Evolutionary conservation across 2,888 invertebrate genomes (phyloP), one percentile per base, ranked within the genome.

Genomic region (Calliopum simillimum): DNA sequence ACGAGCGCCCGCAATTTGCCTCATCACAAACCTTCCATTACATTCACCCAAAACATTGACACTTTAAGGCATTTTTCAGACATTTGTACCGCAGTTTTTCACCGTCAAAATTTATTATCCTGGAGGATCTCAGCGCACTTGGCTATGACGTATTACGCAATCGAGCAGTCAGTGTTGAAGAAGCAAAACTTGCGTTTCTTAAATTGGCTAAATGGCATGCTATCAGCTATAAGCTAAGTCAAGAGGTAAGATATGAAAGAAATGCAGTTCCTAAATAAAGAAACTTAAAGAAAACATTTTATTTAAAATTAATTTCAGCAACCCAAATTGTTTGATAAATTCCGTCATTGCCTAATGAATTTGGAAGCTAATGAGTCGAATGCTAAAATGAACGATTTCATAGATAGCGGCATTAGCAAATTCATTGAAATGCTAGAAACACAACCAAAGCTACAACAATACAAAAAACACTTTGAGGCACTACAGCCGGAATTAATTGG

Each of bases 171-270:
- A 75, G 61, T 1, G 62, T 76, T 47, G 65, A 75, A 41, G 76
- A 79, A 70, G 51, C 76, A 11, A 70, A 75, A 68, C 62, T 71
- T n/a, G 74, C 61, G 6, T 74, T 74, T 70, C 19, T 58, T 0
- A 77, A 76, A 25, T n/a, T 77, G 16, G 74, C 76, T 14, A 77
- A 76, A 49, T 76, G 73, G 76, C 76, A 77, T 73, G 76, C 77
- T 8, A 58, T 75, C 8, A 77, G 77, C 67, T 76, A 74, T 25
- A 76, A 76, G 44, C 70, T 77, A 19, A 70, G 47, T 19, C 46
- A 53, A 19, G 75, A 73, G 69, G 76, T 76, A 64, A 73, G 75
- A n/a, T 13, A 13, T 16, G n/a, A 6, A 14, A 41, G 5, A 1
- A 6, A 33, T 13, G 25, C 14, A 13, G 3, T 3, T 8, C 8